A percentile compares a stretch with the other conserved stretches of the same genome.
Conservation (phyloP, 2,888 invertebrate genomes). For the Listrodromus nycthemerus region DNA sequence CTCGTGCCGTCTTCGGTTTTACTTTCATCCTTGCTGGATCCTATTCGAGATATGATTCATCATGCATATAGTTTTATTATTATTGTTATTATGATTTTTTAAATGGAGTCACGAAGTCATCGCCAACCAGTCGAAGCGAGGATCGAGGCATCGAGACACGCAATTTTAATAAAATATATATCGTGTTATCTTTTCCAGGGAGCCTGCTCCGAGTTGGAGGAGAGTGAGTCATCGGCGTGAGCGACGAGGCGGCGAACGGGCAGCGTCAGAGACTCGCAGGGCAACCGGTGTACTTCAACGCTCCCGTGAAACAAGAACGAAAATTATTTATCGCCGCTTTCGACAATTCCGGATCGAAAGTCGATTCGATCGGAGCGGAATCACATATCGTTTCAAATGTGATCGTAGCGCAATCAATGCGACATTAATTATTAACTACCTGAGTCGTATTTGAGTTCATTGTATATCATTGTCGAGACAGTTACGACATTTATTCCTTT, state of each 20-base stretch:
- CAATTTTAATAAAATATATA: constrained; percentile 55
- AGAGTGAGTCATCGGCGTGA: constrained; percentile 41
- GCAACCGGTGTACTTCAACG: not conserved
- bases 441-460: no score
- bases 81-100: no score
- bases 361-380: not conserved
- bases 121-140: not conserved
- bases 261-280: constrained; percentile 6
- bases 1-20: constrained; percentile 9
- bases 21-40: constrained; percentile 26
- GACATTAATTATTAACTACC: no score
- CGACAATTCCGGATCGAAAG: constrained; percentile 4
- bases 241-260: constrained; percentile 46
- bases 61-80: constrained; percentile 27
- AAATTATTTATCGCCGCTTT: constrained; percentile 44
- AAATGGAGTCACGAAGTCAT: not conserved
- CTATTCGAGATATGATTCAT: constrained; percentile 52
- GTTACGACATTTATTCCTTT: no score
- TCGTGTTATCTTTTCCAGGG: constrained; percentile 19
- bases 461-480: no score
- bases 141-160: constrained; percentile 37
- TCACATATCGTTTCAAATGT: no score
- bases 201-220: constrained; percentile 3
- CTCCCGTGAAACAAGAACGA: constrained; percentile 2
- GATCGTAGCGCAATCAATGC: no score